Base-by-base conservation (phyloP, 2,888 invertebrate genomes). In the Mesorhabditis belari region DNA sequence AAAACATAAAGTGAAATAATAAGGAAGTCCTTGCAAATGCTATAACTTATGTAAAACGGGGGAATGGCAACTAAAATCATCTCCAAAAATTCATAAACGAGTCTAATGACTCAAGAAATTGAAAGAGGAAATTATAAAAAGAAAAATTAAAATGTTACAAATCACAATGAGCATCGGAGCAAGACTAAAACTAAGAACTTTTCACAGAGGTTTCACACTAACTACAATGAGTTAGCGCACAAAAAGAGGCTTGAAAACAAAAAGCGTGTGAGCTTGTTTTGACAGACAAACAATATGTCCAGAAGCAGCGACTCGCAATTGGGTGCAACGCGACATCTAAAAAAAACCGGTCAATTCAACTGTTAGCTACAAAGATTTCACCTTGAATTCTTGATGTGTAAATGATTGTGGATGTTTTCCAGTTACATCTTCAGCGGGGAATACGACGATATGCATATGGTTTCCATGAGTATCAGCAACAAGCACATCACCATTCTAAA, bases 381-480 rank as follows among this genome's bases (percentile, higher is more conserved):
- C 77, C 68, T 75, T 70, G 58, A 72, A 73, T 55, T 70, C 70
- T 35, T 72, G 68, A 50, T 76, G 75, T 9, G 73, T 73, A 62
- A 72, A 76, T 24, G 75, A 72, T 53, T 71, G 71, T n/a, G 67
- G 69, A 5, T 71, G 71, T 6, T 60, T 54, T 49, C 77, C 77
- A 21, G 60, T 55, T 23, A 51, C 25, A 28, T 70, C 76, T 12
- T 69, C 64, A 28, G 59, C 58, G 17, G 61, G 64, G 65, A 77
- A 77, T 19, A 73, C 73, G 24, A 76, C 74, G 21, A 77, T 70
- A 57, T 77, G 76, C 52, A 72, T 63, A 63, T 75, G 75, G 59
- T 72, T 74, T 57, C 76, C 76, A 56, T 77, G 77, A 6, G 77
- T 75, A 57, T 77, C 76, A 12, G 74, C 76, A 3, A 77, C 75